Evolutionary conservation across 2,113 vertebrate genomes (phyloP).

Genomic region (Cyanocitta stelleri): DNA sequence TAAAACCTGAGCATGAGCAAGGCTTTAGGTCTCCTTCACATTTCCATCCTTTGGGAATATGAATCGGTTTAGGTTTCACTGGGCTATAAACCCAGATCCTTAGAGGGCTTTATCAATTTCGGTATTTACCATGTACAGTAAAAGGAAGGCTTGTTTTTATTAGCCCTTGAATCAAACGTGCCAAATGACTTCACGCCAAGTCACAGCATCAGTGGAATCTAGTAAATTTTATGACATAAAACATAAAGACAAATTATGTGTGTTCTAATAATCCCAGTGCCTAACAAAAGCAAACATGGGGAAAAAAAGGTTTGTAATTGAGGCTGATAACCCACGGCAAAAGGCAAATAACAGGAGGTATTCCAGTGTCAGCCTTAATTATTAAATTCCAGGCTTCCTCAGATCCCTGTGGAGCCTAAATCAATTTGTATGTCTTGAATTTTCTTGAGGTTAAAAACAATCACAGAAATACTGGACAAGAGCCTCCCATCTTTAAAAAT

Average conservation of each 20-base stretch:
- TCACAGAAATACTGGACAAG: not conserved
- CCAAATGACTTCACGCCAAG: not conserved
- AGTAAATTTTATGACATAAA: conserved; percentile 28
- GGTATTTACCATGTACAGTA: not conserved
- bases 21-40: not conserved
- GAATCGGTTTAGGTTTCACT: not conserved
- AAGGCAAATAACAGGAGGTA: not conserved
- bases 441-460: not conserved
- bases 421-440: not conserved
- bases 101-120: not conserved
- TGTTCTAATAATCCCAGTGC: not conserved
- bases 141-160: not conserved
- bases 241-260: not conserved
- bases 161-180: not conserved
- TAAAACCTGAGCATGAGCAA: not conserved
- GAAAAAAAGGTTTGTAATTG: not conserved
- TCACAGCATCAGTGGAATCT: not conserved
- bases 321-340: not conserved
- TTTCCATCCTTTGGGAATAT: not conserved
- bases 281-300: not conserved
- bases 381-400: not conserved
- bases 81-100: not conserved
- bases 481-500: not conserved
- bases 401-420: not conserved
- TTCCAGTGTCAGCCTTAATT: not conserved